A percentile compares a stretch with the other conserved stretches of the same genome.
phyloP scores from a whole-genome alignment of 2,888 invertebrate species.

The Plagodis pulveraria region DNA sequence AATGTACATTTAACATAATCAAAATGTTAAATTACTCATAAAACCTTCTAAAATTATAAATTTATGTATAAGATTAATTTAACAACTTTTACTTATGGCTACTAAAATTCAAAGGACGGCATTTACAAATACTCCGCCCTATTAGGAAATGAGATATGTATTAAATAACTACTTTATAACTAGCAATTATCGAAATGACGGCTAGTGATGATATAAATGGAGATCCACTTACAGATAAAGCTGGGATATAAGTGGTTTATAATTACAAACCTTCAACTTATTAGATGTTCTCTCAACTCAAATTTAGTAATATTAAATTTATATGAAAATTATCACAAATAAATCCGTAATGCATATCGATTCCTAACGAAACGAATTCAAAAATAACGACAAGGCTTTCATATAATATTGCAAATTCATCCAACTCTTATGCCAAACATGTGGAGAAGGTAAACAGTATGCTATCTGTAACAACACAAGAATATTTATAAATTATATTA shows the following conservation, averaged over 20 bases:
- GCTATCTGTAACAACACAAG: no score
- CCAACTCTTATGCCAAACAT: no score
- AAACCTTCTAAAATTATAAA: neutral
- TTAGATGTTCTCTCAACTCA: no score
- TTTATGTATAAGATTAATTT: slow-evolving; percentile 1
- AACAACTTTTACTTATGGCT: slow-evolving; percentile 1
- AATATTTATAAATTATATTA: no score
- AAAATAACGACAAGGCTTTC: no score
- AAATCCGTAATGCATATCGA: no score
- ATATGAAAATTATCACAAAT: no score
- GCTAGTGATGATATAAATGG: neutral
- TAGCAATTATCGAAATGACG: slow-evolving; percentile 2
- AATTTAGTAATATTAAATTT: no score
- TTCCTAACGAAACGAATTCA: no score
- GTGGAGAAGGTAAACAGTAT: no score
- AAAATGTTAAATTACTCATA: neutral
- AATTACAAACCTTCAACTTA: no score
- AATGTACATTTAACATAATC: neutral
- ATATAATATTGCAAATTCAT: no score
- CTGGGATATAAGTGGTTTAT: neutral
- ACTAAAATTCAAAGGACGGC: neutral
- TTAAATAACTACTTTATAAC: neutral
- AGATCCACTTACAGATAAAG: slow-evolving; percentile 1
- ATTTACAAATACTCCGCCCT: slow-evolving; percentile 1
- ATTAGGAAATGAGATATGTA: slow-evolving; percentile 6